A percentile compares a stretch with the other conserved stretches of the same genome.
Evolutionary conservation across 2,113 vertebrate genomes (phyloP).

Genomic region (Rhombomys opimus): DNA sequence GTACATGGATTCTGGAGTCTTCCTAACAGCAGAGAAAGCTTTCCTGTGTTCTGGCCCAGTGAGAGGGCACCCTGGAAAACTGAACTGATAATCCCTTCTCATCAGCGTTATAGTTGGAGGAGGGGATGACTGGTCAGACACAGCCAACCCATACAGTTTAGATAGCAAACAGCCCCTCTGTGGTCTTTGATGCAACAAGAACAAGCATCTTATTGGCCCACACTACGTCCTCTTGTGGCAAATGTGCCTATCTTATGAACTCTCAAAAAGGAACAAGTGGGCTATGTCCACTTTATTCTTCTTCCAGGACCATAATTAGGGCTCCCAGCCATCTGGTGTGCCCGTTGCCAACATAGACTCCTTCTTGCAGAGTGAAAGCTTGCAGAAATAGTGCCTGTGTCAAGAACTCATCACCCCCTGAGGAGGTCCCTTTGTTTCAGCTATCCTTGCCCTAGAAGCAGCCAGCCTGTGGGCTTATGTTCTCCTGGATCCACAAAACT

Average conservation of each 20-base stretch:
- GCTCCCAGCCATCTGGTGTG: neutral
- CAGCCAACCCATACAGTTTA: neutral
- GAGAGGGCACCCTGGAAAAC: neutral
- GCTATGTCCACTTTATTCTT: neutral
- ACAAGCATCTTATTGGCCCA: neutral
- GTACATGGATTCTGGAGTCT: constrained; percentile 17
- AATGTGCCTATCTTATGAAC: neutral
- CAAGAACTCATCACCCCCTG: neutral
- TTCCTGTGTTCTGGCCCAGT: neutral
- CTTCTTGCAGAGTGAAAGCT: neutral
- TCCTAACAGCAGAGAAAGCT: neutral
- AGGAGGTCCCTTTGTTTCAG: neutral
- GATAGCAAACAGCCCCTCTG: neutral
- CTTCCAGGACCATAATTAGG: neutral
- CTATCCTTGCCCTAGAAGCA: neutral
- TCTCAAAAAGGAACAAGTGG: neutral
- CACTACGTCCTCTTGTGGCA: neutral
- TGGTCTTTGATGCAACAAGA: neutral
- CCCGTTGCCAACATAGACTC: neutral
- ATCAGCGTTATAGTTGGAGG: neutral
- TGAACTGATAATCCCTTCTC: neutral
- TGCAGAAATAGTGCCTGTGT: neutral
- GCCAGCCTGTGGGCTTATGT: neutral
- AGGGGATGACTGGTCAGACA: neutral
- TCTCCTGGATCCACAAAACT: neutral